Evolutionary conservation across 2,888 invertebrate species (phyloP).

Genomic region (Torymus aiolomorphi): DNA sequence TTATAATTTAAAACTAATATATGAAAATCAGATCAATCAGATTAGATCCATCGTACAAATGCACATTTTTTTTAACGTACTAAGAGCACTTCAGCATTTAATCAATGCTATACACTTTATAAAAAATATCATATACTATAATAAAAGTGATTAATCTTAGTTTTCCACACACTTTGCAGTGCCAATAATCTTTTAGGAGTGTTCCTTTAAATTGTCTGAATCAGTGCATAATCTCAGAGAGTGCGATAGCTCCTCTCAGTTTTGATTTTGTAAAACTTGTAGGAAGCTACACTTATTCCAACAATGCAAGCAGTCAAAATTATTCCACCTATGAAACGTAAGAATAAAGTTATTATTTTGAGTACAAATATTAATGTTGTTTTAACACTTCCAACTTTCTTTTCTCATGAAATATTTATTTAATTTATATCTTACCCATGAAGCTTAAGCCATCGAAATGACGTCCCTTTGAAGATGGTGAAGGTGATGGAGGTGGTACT

Average conservation of each 20-base stretch:
- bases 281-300: conserved; percentile 88
- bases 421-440: conserved; percentile 54
- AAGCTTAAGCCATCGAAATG: conserved; percentile 61
- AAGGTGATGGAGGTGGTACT: conserved; percentile 11
- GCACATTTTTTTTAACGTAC: conserved; percentile 50
- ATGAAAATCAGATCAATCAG: conserved; percentile 45
- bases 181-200: conserved; percentile 45
- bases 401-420: no score
- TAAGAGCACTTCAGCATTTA: conserved; percentile 64
- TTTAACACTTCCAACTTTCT: no score
- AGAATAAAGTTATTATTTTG: not conserved
- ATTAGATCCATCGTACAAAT: conserved; percentile 46
- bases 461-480: conserved; percentile 41
- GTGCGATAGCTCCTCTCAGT: conserved; percentile 92
- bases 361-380: no score
- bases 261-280: conserved; percentile 91
- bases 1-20: conserved; percentile 45
- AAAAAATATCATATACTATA: conserved; percentile 61
- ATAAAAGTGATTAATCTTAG: conserved; percentile 57
- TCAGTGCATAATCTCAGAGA: conserved; percentile 79
- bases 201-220: conserved; percentile 53
- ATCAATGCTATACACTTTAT: conserved; percentile 59
- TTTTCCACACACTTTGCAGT: conserved; percentile 55
- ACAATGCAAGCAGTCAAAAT: conserved; percentile 87
- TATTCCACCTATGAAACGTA: conserved; percentile 83